Base-by-base conservation (phyloP, 2,113 vertebrate species). In the Eira barbara region DNA sequence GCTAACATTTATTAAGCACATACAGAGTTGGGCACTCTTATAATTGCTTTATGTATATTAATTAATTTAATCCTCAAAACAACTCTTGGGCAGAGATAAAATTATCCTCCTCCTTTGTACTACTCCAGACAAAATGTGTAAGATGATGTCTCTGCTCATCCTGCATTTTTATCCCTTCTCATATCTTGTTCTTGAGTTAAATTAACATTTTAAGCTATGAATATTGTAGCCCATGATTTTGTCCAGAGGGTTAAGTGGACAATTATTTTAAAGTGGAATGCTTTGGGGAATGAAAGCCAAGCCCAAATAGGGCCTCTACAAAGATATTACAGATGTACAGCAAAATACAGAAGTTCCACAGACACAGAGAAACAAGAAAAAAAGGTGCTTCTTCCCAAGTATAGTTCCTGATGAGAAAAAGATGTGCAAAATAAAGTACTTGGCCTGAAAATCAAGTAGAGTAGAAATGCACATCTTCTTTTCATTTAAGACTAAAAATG, bases 401-500 rank as follows among this genome's bases (percentile, higher is more conserved):
- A 29, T 23, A 85, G 7, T 59, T 94, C 79, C 87, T 84, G n/a
- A 78, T 63, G 27, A 95, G 8, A 90, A 89, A 95, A 97, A 25
- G 6, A 29, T 85, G 17, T 71, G 34, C 12, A 90, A 92, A 90
- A 76, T 47, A 36, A 91, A 93, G 92, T 34, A 57, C 71, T 61
- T 71, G 63, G 25, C 15, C 36, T 69, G 17, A 36, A 96, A 96
- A 92, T 83, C 39, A 92, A 78, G 57, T 76, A 55, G 23, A 87
- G 6, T 21, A 80, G 9, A 80, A 84, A 89, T 36, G 4, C 1
- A 79, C 23, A 89, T 82, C 20, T 84, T 96, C 18, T 34, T 93
- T 88, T 82, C 63, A 78, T 8, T 95, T 81, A 95, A 88, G 20
- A 89, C 90, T 69, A 61, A 92, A 94, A 91, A 78, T 95, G 36